Evolutionary conservation across 2,113 vertebrate genomes (phyloP), one percentile per base, ranked within the genome.

Genomic region (Corythornis madagascariensis): DNA sequence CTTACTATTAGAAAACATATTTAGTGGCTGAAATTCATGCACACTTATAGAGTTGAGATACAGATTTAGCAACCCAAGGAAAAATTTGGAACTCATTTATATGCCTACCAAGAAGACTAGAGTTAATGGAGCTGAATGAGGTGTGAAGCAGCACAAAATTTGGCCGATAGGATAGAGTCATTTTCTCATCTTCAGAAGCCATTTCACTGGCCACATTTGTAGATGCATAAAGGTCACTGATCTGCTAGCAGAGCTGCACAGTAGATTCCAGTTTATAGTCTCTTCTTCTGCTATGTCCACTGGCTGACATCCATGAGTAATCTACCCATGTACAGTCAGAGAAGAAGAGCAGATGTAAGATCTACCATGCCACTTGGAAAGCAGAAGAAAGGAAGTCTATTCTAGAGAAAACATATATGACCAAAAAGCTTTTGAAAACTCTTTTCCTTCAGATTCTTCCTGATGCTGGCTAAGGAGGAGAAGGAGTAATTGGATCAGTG

Each of bases 301-400:
- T 94, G 88, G 69, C 82, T 93, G 87, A 81, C 81, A 75, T 85
- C 83, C 66, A 72, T 86, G 85, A 86, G 59, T 86, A 79, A 88
- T 74, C 89, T 88, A 26, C 47, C 42, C 65, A 40, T 69, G 13
- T 82, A 38, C 45, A 88, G 53, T 89, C 73, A 90, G 70, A 90
- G 48, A 89, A 91, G 77, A 71, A 88, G 35, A 77, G 35, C 87
- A 88, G 75, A 61, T 89, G 22, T 87, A 66, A 78, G 53, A 80
- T 89, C 92, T 90, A 85, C 81, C 76, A 66, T 86, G 66, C 72
- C 75, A 77, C 77, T 94, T 93, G 77, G 83, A 85, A 91, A 94
- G 89, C 71, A 90, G 79, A 95, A 92, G 86, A 94, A 65, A 90
- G 57, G 55, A 94, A 93, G 64, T 83, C 81, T 85, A 61, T 87